These are phyloP conservation scores for Calosoma granatense DNA, from an alignment of 1,140 invertebrate genomes.

Conservation along the genomic window DNA sequence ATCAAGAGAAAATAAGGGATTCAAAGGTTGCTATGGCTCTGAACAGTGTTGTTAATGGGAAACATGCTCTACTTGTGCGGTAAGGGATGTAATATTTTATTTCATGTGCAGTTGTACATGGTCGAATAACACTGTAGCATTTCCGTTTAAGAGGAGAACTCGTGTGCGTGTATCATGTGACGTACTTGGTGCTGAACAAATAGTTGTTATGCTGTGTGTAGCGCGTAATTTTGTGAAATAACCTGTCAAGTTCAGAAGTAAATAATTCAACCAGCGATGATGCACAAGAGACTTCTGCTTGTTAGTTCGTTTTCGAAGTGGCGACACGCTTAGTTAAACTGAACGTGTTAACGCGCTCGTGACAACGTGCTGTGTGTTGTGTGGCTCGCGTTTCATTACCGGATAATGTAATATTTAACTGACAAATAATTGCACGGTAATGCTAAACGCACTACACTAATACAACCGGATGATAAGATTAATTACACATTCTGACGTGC, in stretches of 20 bases:
- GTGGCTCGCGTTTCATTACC: neutral
- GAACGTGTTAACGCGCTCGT: too few relatives aligned
- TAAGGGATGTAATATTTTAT: too few relatives aligned
- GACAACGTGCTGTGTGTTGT: too few relatives aligned
- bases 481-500: too few relatives aligned
- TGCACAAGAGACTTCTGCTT: neutral
- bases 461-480: too few relatives aligned
- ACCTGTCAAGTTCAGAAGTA: constrained; percentile 6
- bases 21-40: too few relatives aligned
- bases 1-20: too few relatives aligned
- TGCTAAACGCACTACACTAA: too few relatives aligned
- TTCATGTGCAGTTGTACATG: neutral
- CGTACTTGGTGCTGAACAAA: neutral
- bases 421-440: neutral
- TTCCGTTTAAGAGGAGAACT: too few relatives aligned
- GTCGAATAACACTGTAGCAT: neutral
- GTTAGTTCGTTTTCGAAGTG: neutral
- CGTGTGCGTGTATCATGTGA: neutral
- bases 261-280: neutral
- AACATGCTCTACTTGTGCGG: too few relatives aligned
- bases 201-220: neutral
- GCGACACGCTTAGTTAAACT: too few relatives aligned
- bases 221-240: constrained; percentile 3
- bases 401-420: neutral
- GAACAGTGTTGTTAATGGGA: too few relatives aligned